Base-by-base conservation (phyloP, 2,888 invertebrate species). In the Tridacna gigas region DNA sequence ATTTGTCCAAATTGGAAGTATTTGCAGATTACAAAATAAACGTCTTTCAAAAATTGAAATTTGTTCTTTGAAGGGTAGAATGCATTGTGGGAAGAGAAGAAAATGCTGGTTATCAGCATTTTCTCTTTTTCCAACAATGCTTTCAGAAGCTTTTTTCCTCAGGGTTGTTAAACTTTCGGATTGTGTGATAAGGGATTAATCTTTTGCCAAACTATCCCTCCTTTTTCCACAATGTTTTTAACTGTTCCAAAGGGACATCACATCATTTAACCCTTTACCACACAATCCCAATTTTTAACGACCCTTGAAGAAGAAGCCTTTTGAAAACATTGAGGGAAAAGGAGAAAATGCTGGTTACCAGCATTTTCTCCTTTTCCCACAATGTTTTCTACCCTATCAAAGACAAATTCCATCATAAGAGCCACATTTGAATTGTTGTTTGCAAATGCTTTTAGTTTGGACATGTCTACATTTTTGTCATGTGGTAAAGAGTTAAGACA, bases 281-380 rank as follows among this genome's bases (percentile, higher is more conserved):
- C 2, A 20, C 56, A 56, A 56, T 18, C 18, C 56, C 18, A 5
- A 9, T 2, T 56, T 56, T 56, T 56, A 3, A 56, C 20, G 56
- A 20, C 4, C n/a, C 18, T n/a, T 56, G n/a, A 56, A 2, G 1
- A 3, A 5, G n/a, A 56, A 18, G n/a, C 20, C 56, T 20, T n/a
- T 20, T 56, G 56, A 56, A 56, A 56, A 20, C 56, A 56, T 56
- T 56, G 56, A 5, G 56, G 56, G 20, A 56, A 20, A 56, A 56
- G 56, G n/a, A 56, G 56, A 56, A 56, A 56, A 56, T 56, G 56
- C n/a, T 56, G 56, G 9, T 56, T 5, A 56, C n/a, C 56, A 56
- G 56, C 56, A 56, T 56, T 56, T 56, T 56, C 56, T 56, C 56
- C 56, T 56, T 56, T 56, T 56, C 20, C n/a, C 56, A 20, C 56